Conservation (phyloP, 2,888 invertebrate species). For the Unio pictorum region DNA sequence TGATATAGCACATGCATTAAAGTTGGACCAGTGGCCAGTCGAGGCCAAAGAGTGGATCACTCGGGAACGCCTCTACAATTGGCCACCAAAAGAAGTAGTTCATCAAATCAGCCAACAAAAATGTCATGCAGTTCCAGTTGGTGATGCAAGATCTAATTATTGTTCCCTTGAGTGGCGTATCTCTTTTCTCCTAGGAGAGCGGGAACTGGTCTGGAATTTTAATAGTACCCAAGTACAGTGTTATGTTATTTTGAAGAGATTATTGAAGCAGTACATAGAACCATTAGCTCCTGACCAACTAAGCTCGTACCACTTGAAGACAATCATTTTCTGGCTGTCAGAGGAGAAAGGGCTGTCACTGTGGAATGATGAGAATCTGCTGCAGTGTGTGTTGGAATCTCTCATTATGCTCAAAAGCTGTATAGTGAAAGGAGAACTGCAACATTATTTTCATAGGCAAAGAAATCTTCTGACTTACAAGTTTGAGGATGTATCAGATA, state of each 20-base stretch:
- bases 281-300: conserved; percentile 7
- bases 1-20: conserved; percentile 8
- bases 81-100: conserved; percentile 5
- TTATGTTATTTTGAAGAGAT: conserved; percentile 11
- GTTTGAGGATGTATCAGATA: conserved; percentile 1
- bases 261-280: conserved; percentile 4
- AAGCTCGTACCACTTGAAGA: conserved; percentile 15
- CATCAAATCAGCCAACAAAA: conserved; percentile 3
- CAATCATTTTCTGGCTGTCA: conserved; percentile 12
- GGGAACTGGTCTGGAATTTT: conserved; percentile 17
- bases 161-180: conserved; percentile 9
- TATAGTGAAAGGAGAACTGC: conserved; percentile 1
- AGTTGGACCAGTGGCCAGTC: conserved; percentile 9
- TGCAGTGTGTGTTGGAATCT: conserved; percentile 2
- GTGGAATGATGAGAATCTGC: conserved; percentile 3
- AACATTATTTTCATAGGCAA: conserved; percentile 11
- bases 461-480: conserved; percentile 13
- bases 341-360: conserved; percentile 7
- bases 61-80: conserved; percentile 7
- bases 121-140: conserved; percentile 13
- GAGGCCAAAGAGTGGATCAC: conserved; percentile 13
- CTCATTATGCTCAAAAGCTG: not conserved
- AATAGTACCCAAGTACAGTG: conserved; percentile 14
- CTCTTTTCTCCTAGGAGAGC: conserved; percentile 12
- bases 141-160: conserved; percentile 6